Evolutionary conservation across 2,888 invertebrate genomes (phyloP).

Genomic region (Stenurella melanura): DNA sequence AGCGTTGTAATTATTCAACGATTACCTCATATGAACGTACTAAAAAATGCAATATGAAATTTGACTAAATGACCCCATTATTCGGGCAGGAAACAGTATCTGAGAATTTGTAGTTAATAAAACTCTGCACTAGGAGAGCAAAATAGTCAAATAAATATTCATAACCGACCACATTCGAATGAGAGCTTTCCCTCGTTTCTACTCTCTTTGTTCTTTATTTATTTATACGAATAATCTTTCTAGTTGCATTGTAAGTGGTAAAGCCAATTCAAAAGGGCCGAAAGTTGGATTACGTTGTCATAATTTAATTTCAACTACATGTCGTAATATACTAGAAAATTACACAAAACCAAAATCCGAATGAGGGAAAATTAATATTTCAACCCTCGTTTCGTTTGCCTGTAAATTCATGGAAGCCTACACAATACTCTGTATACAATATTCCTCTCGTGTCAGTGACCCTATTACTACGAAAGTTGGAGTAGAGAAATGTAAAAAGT

Average conservation of each 20-base stretch:
- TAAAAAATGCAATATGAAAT: too few relatives aligned
- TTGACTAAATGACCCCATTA: too few relatives aligned
- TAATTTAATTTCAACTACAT: conserved; percentile 29
- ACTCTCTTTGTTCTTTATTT: not conserved
- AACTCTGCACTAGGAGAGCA: not conserved
- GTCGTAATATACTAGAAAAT: conserved; percentile 24
- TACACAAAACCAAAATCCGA: conserved; percentile 30
- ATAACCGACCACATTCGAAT: not conserved
- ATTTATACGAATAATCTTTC: not conserved
- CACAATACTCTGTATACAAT: conserved; percentile 30
- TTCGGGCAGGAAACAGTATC: not conserved
- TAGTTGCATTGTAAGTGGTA: not conserved
- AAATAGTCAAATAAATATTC: not conserved
- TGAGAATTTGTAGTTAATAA: not conserved
- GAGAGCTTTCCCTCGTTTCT: not conserved
- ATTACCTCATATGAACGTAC: too few relatives aligned
- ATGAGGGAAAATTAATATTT: conserved; percentile 33
- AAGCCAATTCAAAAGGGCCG: not conserved
- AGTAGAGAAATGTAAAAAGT: conserved; percentile 23
- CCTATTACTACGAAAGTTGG: conserved; percentile 15
- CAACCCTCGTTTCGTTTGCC: not conserved
- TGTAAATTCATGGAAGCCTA: not conserved
- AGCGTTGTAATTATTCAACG: too few relatives aligned
- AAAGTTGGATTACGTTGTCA: conserved; percentile 31
- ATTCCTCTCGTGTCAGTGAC: conserved; percentile 13